A percentile compares a stretch with the other conserved stretches of the same genome.
These are phyloP conservation scores for Zophobas morio DNA, from an alignment of 1,140 invertebrate genomes.

Conservation along the genomic window DNA sequence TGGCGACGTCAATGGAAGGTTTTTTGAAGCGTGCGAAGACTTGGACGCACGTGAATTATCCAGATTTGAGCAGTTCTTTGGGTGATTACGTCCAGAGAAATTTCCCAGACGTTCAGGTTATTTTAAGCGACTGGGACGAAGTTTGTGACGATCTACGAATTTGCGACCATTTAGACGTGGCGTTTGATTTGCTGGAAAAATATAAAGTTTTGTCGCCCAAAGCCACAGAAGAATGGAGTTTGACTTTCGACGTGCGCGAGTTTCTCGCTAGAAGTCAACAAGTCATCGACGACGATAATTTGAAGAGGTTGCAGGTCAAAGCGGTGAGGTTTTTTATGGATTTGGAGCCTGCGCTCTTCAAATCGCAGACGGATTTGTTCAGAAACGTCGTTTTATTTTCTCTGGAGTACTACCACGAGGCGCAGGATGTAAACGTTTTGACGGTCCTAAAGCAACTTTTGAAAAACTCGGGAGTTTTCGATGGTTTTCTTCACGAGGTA, in stretches of 20 bases:
- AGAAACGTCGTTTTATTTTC: conserved; percentile 72
- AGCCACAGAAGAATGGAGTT: conserved; percentile 65
- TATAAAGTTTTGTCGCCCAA: conserved; percentile 72
- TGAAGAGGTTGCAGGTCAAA: conserved; percentile 75
- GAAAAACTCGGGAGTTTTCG: conserved; percentile 74
- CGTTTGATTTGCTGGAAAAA: conserved; percentile 72
- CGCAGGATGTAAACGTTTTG: conserved; percentile 67
- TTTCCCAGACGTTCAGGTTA: conserved; percentile 69
- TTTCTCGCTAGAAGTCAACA: conserved; percentile 68
- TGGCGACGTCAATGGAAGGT: conserved; percentile 68
- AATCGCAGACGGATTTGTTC: conserved; percentile 73
- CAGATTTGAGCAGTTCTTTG: conserved; percentile 67
- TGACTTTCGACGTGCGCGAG: conserved; percentile 69
- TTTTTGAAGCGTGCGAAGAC: conserved; percentile 67
- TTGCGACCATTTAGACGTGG: conserved; percentile 66
- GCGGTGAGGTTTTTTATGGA: conserved; percentile 75
- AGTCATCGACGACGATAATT: conserved; percentile 61
- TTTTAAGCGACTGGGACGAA: conserved; percentile 70
- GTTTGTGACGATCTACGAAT: conserved; percentile 53
- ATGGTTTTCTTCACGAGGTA: conserved; percentile 75
- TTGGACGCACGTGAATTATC: conserved; percentile 54
- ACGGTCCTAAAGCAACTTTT: conserved; percentile 72
- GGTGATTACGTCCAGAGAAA: conserved; percentile 70
- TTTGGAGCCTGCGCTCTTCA: conserved; percentile 72
- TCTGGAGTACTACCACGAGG: conserved; percentile 71